Evolutionary conservation across 23 tunicate species (phyloP).

Genomic region (Ciona savignyi): DNA sequence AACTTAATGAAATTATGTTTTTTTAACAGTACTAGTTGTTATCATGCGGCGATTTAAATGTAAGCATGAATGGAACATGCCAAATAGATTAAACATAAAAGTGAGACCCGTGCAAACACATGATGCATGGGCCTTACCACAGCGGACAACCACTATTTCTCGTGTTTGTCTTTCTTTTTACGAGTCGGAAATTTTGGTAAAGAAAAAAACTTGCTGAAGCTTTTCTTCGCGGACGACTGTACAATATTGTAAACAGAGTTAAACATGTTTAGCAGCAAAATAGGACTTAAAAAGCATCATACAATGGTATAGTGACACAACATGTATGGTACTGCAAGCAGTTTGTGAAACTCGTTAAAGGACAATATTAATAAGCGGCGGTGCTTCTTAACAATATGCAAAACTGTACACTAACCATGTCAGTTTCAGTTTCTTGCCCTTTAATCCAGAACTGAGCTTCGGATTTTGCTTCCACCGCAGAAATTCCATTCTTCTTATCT

Average conservation of each 20-base stretch:
- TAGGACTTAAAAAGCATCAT: background rate
- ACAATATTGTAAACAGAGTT: background rate
- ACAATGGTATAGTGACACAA: background rate
- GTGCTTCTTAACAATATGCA: background rate
- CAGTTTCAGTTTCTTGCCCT: slow-evolving; percentile 54
- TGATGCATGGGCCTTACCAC: background rate
- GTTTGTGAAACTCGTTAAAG: background rate
- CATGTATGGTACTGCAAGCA: too few relatives aligned
- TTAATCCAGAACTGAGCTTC: slow-evolving; percentile 83
- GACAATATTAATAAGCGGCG: background rate
- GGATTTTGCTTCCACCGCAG: slow-evolving; percentile 80
- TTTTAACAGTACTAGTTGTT: too few relatives aligned
- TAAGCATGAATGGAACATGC: background rate
- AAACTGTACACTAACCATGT: slow-evolving; percentile 33
- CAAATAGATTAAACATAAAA: background rate
- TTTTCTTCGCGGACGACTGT: slow-evolving; percentile 70
- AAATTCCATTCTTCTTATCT: slow-evolving; percentile 83
- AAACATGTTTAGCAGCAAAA: background rate
- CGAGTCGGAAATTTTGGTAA: slow-evolving; percentile 62
- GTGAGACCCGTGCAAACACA: background rate
- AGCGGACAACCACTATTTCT: background rate
- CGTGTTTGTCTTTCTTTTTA: slow-evolving; percentile 55
- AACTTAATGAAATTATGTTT: too few relatives aligned
- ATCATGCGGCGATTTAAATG: too few relatives aligned
- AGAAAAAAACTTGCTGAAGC: slow-evolving; percentile 78